A percentile compares a stretch with the other conserved stretches of the same genome.
Conservation (phyloP, 2,113 vertebrate species). For the Holacanthus passer region DNA sequence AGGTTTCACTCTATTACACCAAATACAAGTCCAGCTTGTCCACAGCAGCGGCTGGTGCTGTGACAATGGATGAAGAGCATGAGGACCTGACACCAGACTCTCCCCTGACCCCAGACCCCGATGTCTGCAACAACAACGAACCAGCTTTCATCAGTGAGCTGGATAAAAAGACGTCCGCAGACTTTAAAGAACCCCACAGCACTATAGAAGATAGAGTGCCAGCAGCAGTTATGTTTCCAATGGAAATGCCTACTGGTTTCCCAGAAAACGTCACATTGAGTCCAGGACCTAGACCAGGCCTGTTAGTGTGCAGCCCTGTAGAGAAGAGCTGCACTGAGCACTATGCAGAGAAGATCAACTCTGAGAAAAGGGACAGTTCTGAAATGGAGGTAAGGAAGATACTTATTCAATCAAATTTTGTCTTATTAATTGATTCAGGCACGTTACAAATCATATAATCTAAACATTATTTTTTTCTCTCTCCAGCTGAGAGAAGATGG, state of each 20-base stretch:
- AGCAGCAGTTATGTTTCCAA: conserved; percentile 94
- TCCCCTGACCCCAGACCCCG: conserved; percentile 66
- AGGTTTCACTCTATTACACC: conserved; percentile 92
- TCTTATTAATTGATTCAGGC: background rate
- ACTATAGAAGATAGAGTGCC: conserved; percentile 80
- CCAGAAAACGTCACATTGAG: conserved; percentile 84
- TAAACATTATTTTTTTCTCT: background rate
- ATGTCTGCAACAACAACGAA: conserved; percentile 80
- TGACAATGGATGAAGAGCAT: conserved; percentile 74
- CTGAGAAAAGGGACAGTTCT: conserved; percentile 75
- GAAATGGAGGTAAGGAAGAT: conserved; percentile 74
- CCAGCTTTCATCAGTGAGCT: conserved; percentile 68
- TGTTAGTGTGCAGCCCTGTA: conserved; percentile 63
- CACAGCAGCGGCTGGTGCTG: conserved; percentile 40
- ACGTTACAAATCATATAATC: background rate
- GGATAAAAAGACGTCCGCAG: conserved; percentile 61
- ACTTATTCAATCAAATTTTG: background rate
- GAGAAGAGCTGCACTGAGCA: conserved; percentile 66
- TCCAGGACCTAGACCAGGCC: conserved; percentile 78
- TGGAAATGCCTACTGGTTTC: conserved; percentile 92
- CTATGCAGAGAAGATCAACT: conserved; percentile 64
- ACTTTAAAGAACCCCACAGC: conserved; percentile 80
- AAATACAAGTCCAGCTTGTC: conserved; percentile 87
- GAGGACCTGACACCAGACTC: conserved; percentile 69
- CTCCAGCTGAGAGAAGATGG: conserved; percentile 82